Conservation (phyloP, 2,797 vertebrate genomes). For the Gambelia wislizenii region DNA sequence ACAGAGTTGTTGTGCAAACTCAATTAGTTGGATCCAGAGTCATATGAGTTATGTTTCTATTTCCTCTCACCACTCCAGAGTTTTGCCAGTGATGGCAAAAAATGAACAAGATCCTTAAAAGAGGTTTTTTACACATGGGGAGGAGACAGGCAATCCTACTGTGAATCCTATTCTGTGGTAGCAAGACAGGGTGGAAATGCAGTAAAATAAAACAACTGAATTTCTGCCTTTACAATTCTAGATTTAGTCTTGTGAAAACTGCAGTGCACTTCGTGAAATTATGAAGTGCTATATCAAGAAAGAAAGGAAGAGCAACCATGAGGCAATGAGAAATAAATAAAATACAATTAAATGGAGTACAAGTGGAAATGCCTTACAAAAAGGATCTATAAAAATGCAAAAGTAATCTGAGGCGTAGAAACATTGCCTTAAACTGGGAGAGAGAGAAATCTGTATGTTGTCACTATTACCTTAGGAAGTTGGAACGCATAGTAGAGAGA, state of each 20-base stretch:
- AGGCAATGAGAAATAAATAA: not conserved
- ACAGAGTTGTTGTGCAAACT: not conserved
- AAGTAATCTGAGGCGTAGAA: not conserved
- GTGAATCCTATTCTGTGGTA: not conserved
- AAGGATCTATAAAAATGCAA: not conserved
- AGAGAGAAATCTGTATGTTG: constrained; percentile 29
- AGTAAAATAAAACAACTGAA: not conserved
- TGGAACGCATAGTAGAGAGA: constrained; percentile 85
- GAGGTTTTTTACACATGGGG: not conserved
- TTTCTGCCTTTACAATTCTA: not conserved
- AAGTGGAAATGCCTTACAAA: not conserved
- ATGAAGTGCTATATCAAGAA: too few relatives aligned
- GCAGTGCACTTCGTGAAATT: not conserved
- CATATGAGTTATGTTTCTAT: not conserved
- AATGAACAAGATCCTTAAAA: not conserved
- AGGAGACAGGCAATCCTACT: too few relatives aligned
- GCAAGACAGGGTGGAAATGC: not conserved
- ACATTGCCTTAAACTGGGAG: constrained; percentile 3
- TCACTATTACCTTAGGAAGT: constrained; percentile 86
- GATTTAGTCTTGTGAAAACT: not conserved
- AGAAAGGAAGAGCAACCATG: not conserved
- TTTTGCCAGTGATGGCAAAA: not conserved
- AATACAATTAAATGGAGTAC: not conserved
- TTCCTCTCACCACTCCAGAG: not conserved
- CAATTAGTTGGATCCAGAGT: not conserved